phyloP scores from a whole-genome alignment of 2,113 vertebrate genomes.

The Platichthys stellatus region DNA sequence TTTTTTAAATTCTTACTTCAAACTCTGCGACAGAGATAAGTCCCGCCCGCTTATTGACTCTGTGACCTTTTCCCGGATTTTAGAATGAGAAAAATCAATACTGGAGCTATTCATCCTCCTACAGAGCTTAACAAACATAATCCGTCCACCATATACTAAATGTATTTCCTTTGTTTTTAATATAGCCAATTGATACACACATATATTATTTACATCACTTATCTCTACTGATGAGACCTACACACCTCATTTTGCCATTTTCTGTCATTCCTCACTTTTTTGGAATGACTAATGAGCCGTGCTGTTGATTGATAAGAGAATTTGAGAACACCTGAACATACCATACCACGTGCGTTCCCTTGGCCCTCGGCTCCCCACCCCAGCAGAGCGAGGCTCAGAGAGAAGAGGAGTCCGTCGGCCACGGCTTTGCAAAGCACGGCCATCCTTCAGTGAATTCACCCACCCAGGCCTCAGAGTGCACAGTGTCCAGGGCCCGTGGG shows the following conservation, averaged over 20 bases:
- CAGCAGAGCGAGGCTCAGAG: slow-evolving; percentile 42
- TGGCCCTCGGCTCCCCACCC: slow-evolving; percentile 39
- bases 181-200: not conserved
- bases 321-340: slow-evolving; percentile 40
- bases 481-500: slow-evolving; percentile 19
- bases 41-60: not conserved
- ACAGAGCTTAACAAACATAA: not conserved
- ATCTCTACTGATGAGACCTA: not conserved
- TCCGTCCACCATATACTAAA: too few relatives aligned
- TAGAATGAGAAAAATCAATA: not conserved
- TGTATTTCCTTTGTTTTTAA: not conserved
- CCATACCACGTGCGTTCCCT: slow-evolving; percentile 47
- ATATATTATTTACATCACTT: not conserved
- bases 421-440: slow-evolving; percentile 42
- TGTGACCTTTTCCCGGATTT: not conserved
- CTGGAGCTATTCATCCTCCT: not conserved
- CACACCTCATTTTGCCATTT: not conserved
- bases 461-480: slow-evolving; percentile 20
- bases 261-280: not conserved
- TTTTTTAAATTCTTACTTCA: not conserved
- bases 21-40: not conserved
- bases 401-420: slow-evolving; percentile 57
- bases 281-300: not conserved
- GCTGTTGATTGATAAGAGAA: too few relatives aligned
- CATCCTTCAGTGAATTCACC: slow-evolving; percentile 56